Percentiles rank a stretch among this genome's conserved stretches.
Evolutionary conservation across 2,888 invertebrate species (phyloP).

Genomic region (Mechanitis messenoides): DNA sequence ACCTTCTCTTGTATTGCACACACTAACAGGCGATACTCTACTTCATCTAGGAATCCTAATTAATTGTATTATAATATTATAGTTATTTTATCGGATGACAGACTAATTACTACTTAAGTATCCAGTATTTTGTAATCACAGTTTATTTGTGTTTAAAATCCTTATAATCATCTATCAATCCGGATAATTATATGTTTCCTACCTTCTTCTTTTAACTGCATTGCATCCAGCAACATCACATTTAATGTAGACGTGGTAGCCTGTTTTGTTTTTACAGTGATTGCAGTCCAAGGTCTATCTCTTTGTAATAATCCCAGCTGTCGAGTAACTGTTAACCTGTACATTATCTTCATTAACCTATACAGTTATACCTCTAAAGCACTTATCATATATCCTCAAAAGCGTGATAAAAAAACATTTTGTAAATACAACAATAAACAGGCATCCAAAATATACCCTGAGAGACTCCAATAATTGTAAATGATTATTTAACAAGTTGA

Average conservation of each 20-base stretch:
- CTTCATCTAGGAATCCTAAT: slow-evolving; percentile 76
- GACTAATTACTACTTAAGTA: too few species aligned
- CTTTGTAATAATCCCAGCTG: slow-evolving; percentile 75
- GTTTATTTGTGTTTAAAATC: too few species aligned
- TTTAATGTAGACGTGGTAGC: slow-evolving; percentile 78
- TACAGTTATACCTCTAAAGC: too few species aligned
- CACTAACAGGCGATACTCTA: slow-evolving; percentile 70
- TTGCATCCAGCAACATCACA: slow-evolving; percentile 71
- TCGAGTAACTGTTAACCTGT: slow-evolving; percentile 61
- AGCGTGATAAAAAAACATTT: too few species aligned
- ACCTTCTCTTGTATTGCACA: slow-evolving; percentile 74
- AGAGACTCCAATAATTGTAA: too few species aligned
- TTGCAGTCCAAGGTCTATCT: slow-evolving; percentile 77
- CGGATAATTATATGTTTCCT: too few species aligned
- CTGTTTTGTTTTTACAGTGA: slow-evolving; percentile 80
- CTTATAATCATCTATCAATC: too few species aligned
- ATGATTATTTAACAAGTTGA: not conserved
- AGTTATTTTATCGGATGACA: not conserved
- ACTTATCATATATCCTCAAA: too few species aligned
- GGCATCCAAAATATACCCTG: too few species aligned
- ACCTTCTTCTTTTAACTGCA: slow-evolving; percentile 77
- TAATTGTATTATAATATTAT: not conserved
- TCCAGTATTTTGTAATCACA: too few species aligned
- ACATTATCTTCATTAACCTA: not conserved
- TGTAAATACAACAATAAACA: too few species aligned